A percentile compares a stretch with the other conserved stretches of the same genome.
Evolutionary conservation across 1,140 invertebrate species (phyloP).

Genomic region (Pseudomyrmex dendroicus): DNA sequence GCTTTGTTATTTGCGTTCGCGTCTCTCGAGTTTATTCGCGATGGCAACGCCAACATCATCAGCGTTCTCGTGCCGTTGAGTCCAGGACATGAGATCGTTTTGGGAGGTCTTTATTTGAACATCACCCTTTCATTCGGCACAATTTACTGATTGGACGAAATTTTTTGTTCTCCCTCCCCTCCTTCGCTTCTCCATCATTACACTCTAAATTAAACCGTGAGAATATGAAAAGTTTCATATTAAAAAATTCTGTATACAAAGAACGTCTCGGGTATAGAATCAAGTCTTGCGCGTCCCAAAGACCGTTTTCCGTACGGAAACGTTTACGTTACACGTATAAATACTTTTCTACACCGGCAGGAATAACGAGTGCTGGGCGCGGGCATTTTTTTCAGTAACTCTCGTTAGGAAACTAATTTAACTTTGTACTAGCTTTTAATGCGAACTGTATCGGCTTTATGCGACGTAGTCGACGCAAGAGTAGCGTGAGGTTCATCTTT

Average conservation of each 20-base stretch:
- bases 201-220: constrained; percentile 25
- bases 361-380: constrained; percentile 30
- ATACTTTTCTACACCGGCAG: constrained; percentile 32
- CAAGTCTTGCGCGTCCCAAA: neutral
- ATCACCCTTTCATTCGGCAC: constrained; percentile 42
- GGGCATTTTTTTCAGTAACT: constrained; percentile 68
- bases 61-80: constrained; percentile 19
- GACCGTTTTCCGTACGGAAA: constrained; percentile 1
- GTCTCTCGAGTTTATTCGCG: constrained; percentile 51
- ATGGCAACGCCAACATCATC: constrained; percentile 49
- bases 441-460: constrained; percentile 57
- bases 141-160: constrained; percentile 53
- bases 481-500: constrained; percentile 38
- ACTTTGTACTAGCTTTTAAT: constrained; percentile 67
- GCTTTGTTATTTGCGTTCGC: constrained; percentile 55
- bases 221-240: constrained; percentile 39
- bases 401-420: constrained; percentile 73
- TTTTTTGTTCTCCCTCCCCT: neutral
- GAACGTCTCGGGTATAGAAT: neutral
- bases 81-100: constrained; percentile 5
- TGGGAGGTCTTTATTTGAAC: constrained; percentile 49
- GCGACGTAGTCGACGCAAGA: constrained; percentile 57
- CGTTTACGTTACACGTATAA: constrained; percentile 56
- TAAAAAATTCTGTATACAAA: neutral
- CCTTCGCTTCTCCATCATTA: constrained; percentile 28